These are phyloP conservation scores for Patiria miniata DNA, from an alignment of 35 echinoderm and acorn worm genomes.

Conservation along the genomic window DNA sequence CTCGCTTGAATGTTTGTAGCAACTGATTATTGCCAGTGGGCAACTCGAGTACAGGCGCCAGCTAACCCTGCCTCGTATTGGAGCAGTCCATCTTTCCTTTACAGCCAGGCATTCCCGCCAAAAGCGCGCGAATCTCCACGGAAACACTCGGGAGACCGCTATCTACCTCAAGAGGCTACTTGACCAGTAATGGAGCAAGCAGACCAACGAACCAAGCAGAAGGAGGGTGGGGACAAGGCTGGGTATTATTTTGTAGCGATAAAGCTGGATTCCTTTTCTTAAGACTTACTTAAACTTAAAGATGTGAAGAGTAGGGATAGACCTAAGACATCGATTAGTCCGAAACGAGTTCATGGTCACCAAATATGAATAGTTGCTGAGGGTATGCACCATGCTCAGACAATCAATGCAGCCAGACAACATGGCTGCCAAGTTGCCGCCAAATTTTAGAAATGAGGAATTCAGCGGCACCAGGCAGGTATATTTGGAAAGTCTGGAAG, in stretches of 20 bases:
- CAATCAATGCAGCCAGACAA: background rate
- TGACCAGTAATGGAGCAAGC: conserved; percentile 28
- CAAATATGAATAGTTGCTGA: background rate
- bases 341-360: background rate
- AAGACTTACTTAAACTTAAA: background rate
- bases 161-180: conserved; percentile 25
- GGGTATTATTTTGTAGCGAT: too few species aligned
- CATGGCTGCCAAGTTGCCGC: background rate
- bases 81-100: conserved; percentile 27
- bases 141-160: conserved; percentile 17
- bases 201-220: background rate
- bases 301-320: background rate
- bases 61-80: background rate
- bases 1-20: too few species aligned
- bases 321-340: background rate
- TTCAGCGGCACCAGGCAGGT: too few species aligned
- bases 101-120: background rate
- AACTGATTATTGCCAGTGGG: conserved; percentile 15
- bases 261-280: too few species aligned
- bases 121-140: background rate
- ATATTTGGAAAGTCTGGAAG: too few species aligned
- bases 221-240: background rate
- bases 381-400: background rate
- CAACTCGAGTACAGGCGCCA: conserved; percentile 19
- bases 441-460: background rate